Evolutionary conservation across 2,888 invertebrate genomes (phyloP), one percentile per base, ranked within the genome.

Genomic region (Omphaloscelis lunosa): DNA sequence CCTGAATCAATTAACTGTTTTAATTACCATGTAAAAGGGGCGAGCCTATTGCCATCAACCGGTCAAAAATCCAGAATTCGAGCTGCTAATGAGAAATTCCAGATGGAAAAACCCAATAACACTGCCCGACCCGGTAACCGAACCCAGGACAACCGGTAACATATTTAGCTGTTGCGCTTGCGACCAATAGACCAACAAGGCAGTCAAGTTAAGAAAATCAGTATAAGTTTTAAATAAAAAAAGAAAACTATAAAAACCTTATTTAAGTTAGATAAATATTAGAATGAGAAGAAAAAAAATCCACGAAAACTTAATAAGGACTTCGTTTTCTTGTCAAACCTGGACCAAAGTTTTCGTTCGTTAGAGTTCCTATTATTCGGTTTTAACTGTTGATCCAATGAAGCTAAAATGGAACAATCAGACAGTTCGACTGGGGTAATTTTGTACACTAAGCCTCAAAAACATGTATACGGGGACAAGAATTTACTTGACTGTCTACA

Each of bases 301-400:
- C 2, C 12, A 39, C 41, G 34, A 66, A 53, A 80, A 71, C 48
- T 84, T 69, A 71, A 74, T 67, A 61, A 65, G 17, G 23, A 63
- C 48, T 61, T 74, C 27, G 69, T 61, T 72, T 58, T 73, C 45
- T 75, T 72, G 61, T 69, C 66, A 71, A 70, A 72, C 67, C n/a
- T 9, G 58, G 15, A 56, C 45, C 51, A 63, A 83, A 74, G 80
- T 72, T 78, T 69, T 80, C 59, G 59, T 77, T 80, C 72, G 80
- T 69, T 77, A 75, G 80, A 68, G 41, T 70, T 72, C 41, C 27
- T 70, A 59, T 84, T 76, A 76, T 82, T 76, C 56, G 4, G 12
- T 61, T 61, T 61, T 59, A 79, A 69, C 51, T 76, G 67, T 81
- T 81, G 72, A 69, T 63, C 34, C 58, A 61, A 63, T 70, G 23